These are phyloP conservation scores for Megastigmus dorsalis DNA, from an alignment of 2,888 invertebrate genomes.

Conservation along the genomic window DNA sequence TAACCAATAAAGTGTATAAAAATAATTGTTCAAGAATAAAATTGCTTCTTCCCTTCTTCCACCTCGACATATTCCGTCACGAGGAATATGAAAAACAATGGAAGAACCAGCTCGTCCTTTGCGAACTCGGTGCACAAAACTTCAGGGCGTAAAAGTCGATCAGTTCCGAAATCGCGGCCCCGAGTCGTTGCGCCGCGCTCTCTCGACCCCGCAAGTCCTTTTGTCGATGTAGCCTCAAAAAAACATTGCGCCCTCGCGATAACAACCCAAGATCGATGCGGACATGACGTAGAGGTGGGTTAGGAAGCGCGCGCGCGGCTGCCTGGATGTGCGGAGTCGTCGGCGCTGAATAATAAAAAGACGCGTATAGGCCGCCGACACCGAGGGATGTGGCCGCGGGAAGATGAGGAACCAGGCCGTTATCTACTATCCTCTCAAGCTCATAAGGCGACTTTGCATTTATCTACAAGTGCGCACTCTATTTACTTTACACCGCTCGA, in stretches of 20 bases:
- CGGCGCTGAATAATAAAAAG: not conserved
- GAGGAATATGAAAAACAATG: too few species aligned
- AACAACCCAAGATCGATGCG: too few species aligned
- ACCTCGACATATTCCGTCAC: too few species aligned
- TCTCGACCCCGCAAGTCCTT: too few species aligned
- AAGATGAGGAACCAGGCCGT: not conserved
- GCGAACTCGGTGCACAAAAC: not conserved
- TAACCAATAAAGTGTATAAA: too few species aligned
- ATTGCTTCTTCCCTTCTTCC: too few species aligned
- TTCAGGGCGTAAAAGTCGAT: not conserved
- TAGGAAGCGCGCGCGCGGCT: not conserved
- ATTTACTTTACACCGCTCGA: too few species aligned
- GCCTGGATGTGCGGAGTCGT: too few species aligned
- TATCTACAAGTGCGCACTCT: slow-evolving; percentile 4
- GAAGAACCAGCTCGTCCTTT: not conserved
- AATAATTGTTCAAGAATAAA: too few species aligned
- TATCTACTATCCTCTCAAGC: not conserved
- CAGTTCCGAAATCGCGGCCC: too few species aligned
- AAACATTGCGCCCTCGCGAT: too few species aligned
- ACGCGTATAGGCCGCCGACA: not conserved
- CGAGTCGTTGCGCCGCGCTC: too few species aligned
- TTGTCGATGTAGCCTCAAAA: not conserved
- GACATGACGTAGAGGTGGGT: slow-evolving; percentile 11
- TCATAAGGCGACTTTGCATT: not conserved
- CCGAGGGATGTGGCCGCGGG: slow-evolving; percentile 3